Evolutionary conservation across 2,113 vertebrate species (phyloP), one percentile per base, ranked within the genome.

Genomic region (Carassius gibelio): DNA sequence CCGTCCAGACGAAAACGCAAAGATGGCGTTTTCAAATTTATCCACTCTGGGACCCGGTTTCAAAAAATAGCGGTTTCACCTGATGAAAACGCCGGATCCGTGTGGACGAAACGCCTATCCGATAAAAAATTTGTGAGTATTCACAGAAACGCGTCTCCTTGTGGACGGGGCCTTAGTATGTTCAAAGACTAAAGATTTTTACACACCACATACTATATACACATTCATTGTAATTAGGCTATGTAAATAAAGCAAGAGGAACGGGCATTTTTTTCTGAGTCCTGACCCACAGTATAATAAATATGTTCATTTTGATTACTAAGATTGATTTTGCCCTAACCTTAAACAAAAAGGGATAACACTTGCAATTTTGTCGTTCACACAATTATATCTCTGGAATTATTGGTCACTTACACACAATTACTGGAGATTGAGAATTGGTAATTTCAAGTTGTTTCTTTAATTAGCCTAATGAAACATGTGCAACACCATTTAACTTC

Each of bases 321-420:
- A 42, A 8, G 13, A 81, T 48, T 66, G n/a, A 66, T 66, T 81
- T 81, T 64, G 45, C 14, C 3, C 59, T 81, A 64, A 80, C 78
- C 13, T 80, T 45, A 42, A 80, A 26, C 34, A 15, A 48, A 17
- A 61, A 23, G n/a, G 36, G n/a, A 59, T 26, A 30, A 38, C n/a
- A 66, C 42, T 17, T 19, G n/a, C 5, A 62, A 34, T 76, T 48
- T 19, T 77, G 15, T 34, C 26, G 10, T 78, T 3, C 5, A 59
- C 21, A 14, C 9, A 61, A 42, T 26, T 48, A 64, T 48, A 48
- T 66, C 13, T 81, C 61, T 17, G n/a, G 6, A 50, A 81, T 30
- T 34, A 81, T 64, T 81, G 36, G 61, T 81, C 61, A 48, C 38
- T 81, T 15, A 48, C 14, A 48, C 1, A n/a, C 66, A 42, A 64